Base-by-base conservation (phyloP, 2,888 invertebrate genomes). In the Trichopria drosophilae region DNA sequence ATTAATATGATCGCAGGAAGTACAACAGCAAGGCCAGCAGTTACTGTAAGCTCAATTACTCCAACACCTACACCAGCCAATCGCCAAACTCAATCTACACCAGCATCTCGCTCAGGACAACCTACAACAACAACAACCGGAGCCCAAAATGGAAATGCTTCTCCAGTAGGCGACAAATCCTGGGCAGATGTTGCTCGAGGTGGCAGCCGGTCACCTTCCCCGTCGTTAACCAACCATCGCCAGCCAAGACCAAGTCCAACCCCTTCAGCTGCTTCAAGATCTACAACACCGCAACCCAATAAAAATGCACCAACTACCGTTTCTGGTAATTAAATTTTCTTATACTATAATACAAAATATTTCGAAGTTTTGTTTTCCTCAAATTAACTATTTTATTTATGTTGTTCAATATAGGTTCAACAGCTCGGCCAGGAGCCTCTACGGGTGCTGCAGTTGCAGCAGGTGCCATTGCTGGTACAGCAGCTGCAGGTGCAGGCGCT, bases 121-220 rank as follows among this genome's bases (percentile, higher is more conserved):
- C n/a, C n/a, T n/a, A n/a, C n/a, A n/a, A 20, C 39, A 13, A 15
- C 26, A 9, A 24, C 4, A 10, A 9, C 37, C 15, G 15, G 32
- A 37, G 23, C 31, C 37, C 15, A 35, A 19, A 6, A 12, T 31
- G 13, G 39, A 26, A 12, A 41, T 40, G 35, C 26, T 12, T 49
- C 58, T 1, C 52, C 63, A 16, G 51, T 50, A 13, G 57, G 59
- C 26, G 65, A 58, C 26, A 64, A 50, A 51, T 58, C 60, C 3
- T 69, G 67, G 68, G 68, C 69, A 2, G 63, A 71, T 1, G 34
- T 71, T 5, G 68, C 68, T 4, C 64, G 60, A 6, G 60, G 55
- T 19, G 65, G 62, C 6, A 65, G 61, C 40, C 57, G 58, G 36
- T 60, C 64, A 4, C 58, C 51, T 6, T 63, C 68, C 2, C 61